Base-by-base conservation (phyloP, 2,113 vertebrate species). In the Antigone vipio region DNA sequence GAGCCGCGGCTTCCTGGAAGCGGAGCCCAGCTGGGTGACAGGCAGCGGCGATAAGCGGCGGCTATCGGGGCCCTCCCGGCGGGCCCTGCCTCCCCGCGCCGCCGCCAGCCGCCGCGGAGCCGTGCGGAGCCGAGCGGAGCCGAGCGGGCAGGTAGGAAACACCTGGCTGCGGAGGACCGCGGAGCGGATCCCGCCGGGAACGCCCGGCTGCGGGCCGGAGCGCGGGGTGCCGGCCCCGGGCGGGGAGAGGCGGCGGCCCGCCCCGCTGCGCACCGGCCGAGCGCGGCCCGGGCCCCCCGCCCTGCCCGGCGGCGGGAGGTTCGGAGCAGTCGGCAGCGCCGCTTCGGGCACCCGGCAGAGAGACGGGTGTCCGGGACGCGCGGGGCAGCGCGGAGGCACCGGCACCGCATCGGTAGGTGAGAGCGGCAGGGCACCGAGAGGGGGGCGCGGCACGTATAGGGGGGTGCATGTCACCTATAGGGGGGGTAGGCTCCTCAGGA, bases 1-100 rank as follows among this genome's bases (percentile, higher is more conserved):
- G 30, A 85, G 88, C 93, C 63, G 92, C 77, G 76, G 87, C 84
- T 97, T 96, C 96, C 92, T 89, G 95, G 96, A 97, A 97, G 44
- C 56, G 53, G 40, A 88, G 97, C 80, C 30, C 34, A 2, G 77
- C 66, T 21, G 85, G 59, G 84, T 35, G 71, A 18, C 77, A 12
- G 89, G 88, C 85, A 3, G 79, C 77, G 73, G 73, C 55, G 96
- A 97, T 97, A 97, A 96, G 86, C 64, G 88, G 84, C 63, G 55
- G 62, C 89, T 95, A 55, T 88, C 96, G 86, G 85, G 73, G 89
- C 90, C 30, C 53, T 63, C 38, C 88, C 58, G 60, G 29, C 60
- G 15, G 78, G 29, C 32, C 15, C 69, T 5, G 71, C 62, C 55
- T 13, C 32, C 11, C 42, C 49, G 52, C 30, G 14, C 56, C 49